phyloP scores from a whole-genome alignment of 2,113 vertebrate genomes.

The Noctilio leporinus region DNA sequence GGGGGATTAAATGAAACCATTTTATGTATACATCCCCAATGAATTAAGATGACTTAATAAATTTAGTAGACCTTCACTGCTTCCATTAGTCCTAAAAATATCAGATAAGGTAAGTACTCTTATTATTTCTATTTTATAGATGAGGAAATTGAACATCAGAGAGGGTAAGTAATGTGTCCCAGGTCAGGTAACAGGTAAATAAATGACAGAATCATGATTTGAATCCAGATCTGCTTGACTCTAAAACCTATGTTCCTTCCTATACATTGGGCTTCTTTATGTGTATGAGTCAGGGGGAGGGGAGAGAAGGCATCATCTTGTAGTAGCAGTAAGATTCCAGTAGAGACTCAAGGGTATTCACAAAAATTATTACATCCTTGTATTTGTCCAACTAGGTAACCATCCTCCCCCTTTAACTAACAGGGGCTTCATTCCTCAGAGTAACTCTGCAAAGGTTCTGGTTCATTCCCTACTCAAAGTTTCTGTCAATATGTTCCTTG shows the following conservation, averaged over 20 bases:
- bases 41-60: background rate
- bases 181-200: background rate
- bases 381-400: background rate
- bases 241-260: background rate
- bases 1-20: background rate
- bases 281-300: background rate
- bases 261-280: background rate
- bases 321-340: background rate
- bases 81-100: background rate
- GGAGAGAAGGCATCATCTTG: background rate
- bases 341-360: background rate
- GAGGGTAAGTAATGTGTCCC: background rate
- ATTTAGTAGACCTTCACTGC: background rate
- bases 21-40: background rate
- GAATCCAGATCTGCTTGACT: background rate
- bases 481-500: background rate
- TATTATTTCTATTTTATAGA: background rate
- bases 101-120: background rate
- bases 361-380: background rate
- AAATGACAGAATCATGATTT: background rate
- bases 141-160: background rate
- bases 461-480: background rate
- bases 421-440: background rate
- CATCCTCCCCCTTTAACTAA: background rate
- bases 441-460: background rate